Percentiles rank a stretch among this genome's conserved stretches.
Conservation (phyloP, 2,888 invertebrate genomes). For the Dendrolimus pini region DNA sequence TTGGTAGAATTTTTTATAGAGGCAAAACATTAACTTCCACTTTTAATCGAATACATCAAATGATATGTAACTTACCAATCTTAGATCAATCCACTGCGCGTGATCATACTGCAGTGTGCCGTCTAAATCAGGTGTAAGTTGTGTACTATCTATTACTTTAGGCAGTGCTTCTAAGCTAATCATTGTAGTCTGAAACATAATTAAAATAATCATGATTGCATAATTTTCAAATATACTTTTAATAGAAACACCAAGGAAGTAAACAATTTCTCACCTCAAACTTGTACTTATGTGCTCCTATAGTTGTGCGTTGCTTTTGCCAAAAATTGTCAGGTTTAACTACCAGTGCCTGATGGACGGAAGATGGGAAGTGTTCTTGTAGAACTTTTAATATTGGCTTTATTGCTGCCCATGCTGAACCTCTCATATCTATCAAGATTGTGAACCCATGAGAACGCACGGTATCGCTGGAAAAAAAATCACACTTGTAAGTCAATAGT, state of each 20-base stretch:
- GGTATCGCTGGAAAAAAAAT: slow-evolving; percentile 83
- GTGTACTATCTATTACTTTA: slow-evolving; percentile 94
- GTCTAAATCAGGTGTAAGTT: slow-evolving; percentile 95
- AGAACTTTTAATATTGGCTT: slow-evolving; percentile 98
- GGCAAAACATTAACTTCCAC: no score
- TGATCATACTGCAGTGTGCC: slow-evolving; percentile 97
- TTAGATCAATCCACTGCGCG: slow-evolving; percentile 96
- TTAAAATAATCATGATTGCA: neutral
- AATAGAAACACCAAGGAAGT: no score
- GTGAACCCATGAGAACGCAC: slow-evolving; percentile 93
- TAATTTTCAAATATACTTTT: no score
- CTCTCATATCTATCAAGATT: slow-evolving; percentile 98
- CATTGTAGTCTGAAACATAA: slow-evolving; percentile 88
- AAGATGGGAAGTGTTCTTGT: slow-evolving; percentile 96
- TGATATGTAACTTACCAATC: slow-evolving; percentile 74
- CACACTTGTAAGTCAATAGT: no score
- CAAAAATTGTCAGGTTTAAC: slow-evolving; percentile 99
- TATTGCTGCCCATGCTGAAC: slow-evolving; percentile 96
- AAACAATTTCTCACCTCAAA: slow-evolving; percentile 85
- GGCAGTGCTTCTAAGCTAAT: slow-evolving; percentile 96
- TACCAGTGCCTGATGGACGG: slow-evolving; percentile 95
- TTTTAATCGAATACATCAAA: no score
- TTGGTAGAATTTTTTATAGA: no score
- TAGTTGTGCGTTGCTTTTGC: slow-evolving; percentile 98
- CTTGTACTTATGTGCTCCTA: slow-evolving; percentile 98